These are phyloP conservation scores for Ephestia elutella DNA, from an alignment of 1,140 invertebrate genomes.

Conservation along the genomic window DNA sequence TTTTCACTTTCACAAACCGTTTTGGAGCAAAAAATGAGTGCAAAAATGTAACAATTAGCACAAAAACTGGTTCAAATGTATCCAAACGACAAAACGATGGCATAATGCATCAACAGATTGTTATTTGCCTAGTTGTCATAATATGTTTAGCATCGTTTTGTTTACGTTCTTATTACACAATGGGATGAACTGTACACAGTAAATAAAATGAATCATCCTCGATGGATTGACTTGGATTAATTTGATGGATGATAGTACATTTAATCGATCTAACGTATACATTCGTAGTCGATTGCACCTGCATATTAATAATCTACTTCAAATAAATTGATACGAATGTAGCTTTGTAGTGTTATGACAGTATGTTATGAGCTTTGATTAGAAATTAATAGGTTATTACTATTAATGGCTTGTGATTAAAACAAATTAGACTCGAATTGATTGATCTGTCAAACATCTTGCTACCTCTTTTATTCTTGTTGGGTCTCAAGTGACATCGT, in stretches of 20 bases:
- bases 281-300: background rate
- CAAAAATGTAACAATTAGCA: too few relatives aligned
- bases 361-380: too few relatives aligned
- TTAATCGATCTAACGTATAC: background rate
- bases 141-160: too few relatives aligned
- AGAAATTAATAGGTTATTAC: too few relatives aligned
- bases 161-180: background rate
- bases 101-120: too few relatives aligned
- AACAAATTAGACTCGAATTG: too few relatives aligned
- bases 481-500: too few relatives aligned
- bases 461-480: too few relatives aligned
- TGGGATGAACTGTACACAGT: slow-evolving; percentile 14
- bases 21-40: background rate
- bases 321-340: background rate
- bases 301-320: background rate
- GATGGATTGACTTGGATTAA: slow-evolving; percentile 9
- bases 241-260: slow-evolving; percentile 21
- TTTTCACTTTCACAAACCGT: background rate
- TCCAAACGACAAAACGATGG: background rate
- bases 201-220: slow-evolving; percentile 23
- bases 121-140: background rate
- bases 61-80: background rate
- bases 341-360: background rate
- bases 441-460: too few relatives aligned
- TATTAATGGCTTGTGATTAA: too few relatives aligned